phyloP scores from a whole-genome alignment of 2,797 vertebrate genomes.

The Sebastes paucispinis region DNA sequence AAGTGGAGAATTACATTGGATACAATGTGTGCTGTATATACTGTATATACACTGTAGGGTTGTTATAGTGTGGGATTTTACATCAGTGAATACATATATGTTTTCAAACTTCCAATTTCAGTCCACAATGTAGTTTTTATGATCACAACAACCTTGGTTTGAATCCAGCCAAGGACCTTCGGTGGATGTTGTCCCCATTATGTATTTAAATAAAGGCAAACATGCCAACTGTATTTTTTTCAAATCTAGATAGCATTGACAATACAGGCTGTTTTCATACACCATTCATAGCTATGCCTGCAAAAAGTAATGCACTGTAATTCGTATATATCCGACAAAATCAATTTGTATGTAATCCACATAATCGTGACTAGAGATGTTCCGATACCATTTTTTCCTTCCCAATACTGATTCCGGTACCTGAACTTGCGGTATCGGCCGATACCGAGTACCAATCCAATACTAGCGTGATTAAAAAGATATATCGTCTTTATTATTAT shows the following conservation, averaged over 20 bases:
- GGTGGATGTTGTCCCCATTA: not conserved
- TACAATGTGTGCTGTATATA: not conserved
- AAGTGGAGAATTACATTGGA: not conserved
- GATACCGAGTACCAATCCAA: too few species aligned
- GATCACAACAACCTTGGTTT: not conserved
- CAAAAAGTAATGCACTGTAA: too few species aligned
- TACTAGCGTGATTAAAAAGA: too few species aligned
- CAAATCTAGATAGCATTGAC: not conserved
- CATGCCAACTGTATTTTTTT: not conserved
- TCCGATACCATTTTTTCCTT: too few species aligned
- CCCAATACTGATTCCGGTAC: accelerated
- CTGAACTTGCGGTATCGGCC: too few species aligned
- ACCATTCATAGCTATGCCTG: accelerated
- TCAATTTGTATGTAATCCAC: too few species aligned
- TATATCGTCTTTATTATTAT: too few species aligned
- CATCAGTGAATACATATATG: not conserved
- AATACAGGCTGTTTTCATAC: too few species aligned
- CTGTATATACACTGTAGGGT: not conserved
- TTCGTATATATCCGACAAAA: too few species aligned
- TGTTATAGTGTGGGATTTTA: not conserved
- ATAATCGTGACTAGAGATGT: too few species aligned
- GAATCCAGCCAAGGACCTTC: not conserved
- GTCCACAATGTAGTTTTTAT: not conserved
- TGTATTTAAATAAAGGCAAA: not conserved
- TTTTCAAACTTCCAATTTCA: not conserved